Evolutionary conservation across 2,888 invertebrate genomes (phyloP), one percentile per base, ranked within the genome.

Genomic region (Lasioglossum lativentre): DNA sequence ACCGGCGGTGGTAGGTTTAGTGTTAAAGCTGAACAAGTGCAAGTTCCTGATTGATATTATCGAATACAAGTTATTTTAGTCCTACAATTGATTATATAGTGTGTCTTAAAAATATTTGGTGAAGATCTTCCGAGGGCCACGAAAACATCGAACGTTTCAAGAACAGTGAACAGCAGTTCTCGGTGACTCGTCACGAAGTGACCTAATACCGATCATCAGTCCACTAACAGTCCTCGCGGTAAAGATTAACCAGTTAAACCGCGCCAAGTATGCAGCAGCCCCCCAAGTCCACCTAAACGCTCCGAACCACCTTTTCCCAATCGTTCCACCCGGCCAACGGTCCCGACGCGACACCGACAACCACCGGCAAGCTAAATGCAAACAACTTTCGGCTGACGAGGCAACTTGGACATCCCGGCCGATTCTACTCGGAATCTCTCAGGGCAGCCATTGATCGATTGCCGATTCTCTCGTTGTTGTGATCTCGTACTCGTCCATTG

Each of bases 271-370:
- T 84, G 75, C n/a, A 80, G 66, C 38, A 56, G 12, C 23, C 42
- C 47, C 68, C 30, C 14, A 63, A 30, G 19, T 63, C 68, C 38
- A 1, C 14, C 38, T 59, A 66, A 16, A 0, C 16, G 14, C 19
- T 59, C 47, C 59, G 6, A 34, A 27, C 16, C 59, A 59, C 27
- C 81, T 23, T 42, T 66, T 19, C 78, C 86, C 86, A 38, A 75
- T n/a, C 75, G 87, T 87, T 94, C 93, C 94, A 93, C 92, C 92
- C 92, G 91, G 92, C 94, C 94, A 94, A 94, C 94, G 93, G 92
- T 94, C 94, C 94, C 94, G 94, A 94, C 94, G 94, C 94, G 92
- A 94, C 93, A 91, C 93, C 92, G 93, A 93, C 93, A 89, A 91
- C 92, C 90, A 91, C 90, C 88, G 90, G 89, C 91, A 52, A 52